Evolutionary conservation across 23 tunicate genomes (phyloP), one percentile per base, ranked within the genome.

Genomic region (Botrylloides violaceus): DNA sequence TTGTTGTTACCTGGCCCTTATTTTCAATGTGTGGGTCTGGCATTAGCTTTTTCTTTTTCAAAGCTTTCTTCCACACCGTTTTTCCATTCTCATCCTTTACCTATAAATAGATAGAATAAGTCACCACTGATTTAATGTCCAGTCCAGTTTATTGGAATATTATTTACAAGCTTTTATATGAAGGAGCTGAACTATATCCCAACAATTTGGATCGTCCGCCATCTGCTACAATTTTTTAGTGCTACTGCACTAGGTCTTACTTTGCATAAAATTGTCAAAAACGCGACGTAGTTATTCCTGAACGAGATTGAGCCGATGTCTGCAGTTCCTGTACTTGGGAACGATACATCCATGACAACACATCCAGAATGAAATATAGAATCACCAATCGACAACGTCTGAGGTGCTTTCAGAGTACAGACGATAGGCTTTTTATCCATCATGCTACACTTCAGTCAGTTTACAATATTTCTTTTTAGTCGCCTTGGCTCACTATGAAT

Each of bases 231-330:
- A n/a, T n/a, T n/a, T n/a, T n/a, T n/a, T n/a, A n/a, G n/a, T n/a
- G n/a, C n/a, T n/a, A n/a, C n/a, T n/a, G n/a, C n/a, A n/a, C n/a
- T n/a, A n/a, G n/a, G n/a, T n/a, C 36, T 32, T 71, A 87, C 86
- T 70, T 87, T 87, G 49, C 80, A 55, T 50, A 71, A 71, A 6
- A 87, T 12, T 3, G 73, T 37, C 32, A 87, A 31, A 50, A 36
- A 59, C 27, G 95, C 95, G n/a, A 85, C 76, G 82, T 87, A 87
- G 65, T 87, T 87, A 60, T 87, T 87, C 32, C 77, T 76, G 26
- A 87, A 74, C 3, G 82, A 55, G 0, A 87, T 76, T 18, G 62
- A 49, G 5, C 79, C 82, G 36, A 87, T 80, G 48, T 80, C 73
- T 1, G 76, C 85, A 3, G 58, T n/a, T 3, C 82, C 64, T 66